phyloP scores from a whole-genome alignment of 2,113 vertebrate genomes.

The Plecotus auritus region DNA sequence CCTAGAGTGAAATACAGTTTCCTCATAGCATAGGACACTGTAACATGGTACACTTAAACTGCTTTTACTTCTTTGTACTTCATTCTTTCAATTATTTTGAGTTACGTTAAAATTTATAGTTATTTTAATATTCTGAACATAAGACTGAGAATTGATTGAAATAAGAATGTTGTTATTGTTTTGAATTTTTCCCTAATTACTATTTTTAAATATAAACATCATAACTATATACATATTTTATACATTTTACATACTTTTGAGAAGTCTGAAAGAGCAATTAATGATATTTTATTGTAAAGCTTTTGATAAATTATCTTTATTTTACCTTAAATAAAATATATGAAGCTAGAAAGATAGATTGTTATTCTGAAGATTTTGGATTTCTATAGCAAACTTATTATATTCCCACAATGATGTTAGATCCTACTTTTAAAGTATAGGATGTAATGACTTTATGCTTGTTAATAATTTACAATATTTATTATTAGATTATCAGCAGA shows the following conservation, averaged over 20 bases:
- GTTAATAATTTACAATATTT: not conserved
- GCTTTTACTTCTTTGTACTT: not conserved
- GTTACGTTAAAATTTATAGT: not conserved
- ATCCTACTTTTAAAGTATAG: not conserved
- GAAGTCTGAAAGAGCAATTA: not conserved
- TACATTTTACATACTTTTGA: not conserved
- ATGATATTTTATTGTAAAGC: not conserved
- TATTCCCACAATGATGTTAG: not conserved
- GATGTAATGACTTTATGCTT: not conserved
- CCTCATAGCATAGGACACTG: not conserved
- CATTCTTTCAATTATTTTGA: not conserved
- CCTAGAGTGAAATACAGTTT: not conserved
- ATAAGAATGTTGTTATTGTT: not conserved
- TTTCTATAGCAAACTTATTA: not conserved
- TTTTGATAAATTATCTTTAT: not conserved
- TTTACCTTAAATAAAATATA: not conserved
- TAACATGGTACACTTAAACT: not conserved
- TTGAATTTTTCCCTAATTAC: not conserved
- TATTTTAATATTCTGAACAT: not conserved
- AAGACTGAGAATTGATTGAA: not conserved
- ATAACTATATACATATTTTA: not conserved
- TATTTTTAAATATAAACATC: not conserved
- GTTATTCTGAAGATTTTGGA: not conserved
- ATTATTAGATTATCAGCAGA: not conserved
- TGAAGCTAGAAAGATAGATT: not conserved